These are phyloP conservation scores for Murina feae DNA, from an alignment of 2,113 vertebrate species.

Conservation along the genomic window DNA sequence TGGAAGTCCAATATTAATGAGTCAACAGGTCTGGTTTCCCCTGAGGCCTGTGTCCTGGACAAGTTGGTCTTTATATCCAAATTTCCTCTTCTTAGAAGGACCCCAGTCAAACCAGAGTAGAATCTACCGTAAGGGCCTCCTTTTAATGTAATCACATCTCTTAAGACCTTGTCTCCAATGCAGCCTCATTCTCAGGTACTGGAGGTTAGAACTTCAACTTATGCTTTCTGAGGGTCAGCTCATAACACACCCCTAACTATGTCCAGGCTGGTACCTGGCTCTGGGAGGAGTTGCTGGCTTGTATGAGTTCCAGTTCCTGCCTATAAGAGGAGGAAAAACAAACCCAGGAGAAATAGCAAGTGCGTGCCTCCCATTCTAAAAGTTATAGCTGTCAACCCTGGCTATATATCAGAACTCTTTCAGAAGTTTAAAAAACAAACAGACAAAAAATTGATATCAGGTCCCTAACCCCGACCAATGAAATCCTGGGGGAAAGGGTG, in stretches of 20 bases:
- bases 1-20: not conserved
- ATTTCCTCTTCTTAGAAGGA: not conserved
- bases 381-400: not conserved
- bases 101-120: not conserved
- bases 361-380: not conserved
- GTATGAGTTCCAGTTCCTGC: not conserved
- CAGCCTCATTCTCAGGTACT: not conserved
- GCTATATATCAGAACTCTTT: not conserved
- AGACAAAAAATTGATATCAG: not conserved
- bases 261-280: not conserved
- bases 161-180: not conserved
- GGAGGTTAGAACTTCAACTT: not conserved
- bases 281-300: not conserved
- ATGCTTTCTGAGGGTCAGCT: not conserved
- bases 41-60: not conserved
- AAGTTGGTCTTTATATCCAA: not conserved
- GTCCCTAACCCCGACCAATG: not conserved
- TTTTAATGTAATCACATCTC: not conserved
- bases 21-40: not conserved
- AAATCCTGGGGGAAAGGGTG: not conserved
- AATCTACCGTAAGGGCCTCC: not conserved
- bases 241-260: not conserved
- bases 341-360: not conserved
- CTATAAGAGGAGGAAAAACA: not conserved
- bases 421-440: not conserved